These are phyloP conservation scores for Dinoponera quadriceps DNA, from an alignment of 1,140 invertebrate species.

Conservation along the genomic window DNA sequence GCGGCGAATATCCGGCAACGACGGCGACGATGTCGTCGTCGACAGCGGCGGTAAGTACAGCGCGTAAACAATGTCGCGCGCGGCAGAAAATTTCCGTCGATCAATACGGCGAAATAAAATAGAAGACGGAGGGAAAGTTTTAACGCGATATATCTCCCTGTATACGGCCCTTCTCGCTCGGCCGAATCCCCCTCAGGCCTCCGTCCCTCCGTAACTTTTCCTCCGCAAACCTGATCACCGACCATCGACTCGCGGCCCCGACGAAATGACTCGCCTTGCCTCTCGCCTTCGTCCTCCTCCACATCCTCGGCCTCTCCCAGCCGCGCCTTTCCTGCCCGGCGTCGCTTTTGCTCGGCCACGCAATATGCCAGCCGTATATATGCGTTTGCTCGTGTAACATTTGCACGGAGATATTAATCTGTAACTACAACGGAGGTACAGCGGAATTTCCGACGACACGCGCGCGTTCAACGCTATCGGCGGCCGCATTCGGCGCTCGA, in stretches of 20 bases:
- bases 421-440: not conserved
- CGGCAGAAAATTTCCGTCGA: constrained; percentile 31
- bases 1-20: too few species aligned
- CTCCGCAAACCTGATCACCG: constrained; percentile 6
- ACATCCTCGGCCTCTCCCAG: too few species aligned
- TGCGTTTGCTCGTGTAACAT: not conserved
- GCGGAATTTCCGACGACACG: too few species aligned
- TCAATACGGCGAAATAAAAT: constrained; percentile 46
- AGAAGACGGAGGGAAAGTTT: constrained; percentile 54
- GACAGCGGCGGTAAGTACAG: too few species aligned
- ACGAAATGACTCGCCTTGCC: not conserved
- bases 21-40: too few species aligned
- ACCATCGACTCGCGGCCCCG: not conserved
- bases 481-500: too few species aligned
- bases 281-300: too few species aligned
- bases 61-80: constrained; percentile 36
- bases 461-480: too few species aligned
- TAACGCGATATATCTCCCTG: constrained; percentile 39
- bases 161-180: not conserved
- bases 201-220: not conserved
- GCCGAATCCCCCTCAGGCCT: not conserved
- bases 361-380: not conserved
- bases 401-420: not conserved
- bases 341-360: too few species aligned
- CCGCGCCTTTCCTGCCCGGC: too few species aligned